Evolutionary conservation across 2,113 vertebrate species (phyloP), one percentile per base, ranked within the genome.

Genomic region (Megaleporinus macrocephalus): DNA sequence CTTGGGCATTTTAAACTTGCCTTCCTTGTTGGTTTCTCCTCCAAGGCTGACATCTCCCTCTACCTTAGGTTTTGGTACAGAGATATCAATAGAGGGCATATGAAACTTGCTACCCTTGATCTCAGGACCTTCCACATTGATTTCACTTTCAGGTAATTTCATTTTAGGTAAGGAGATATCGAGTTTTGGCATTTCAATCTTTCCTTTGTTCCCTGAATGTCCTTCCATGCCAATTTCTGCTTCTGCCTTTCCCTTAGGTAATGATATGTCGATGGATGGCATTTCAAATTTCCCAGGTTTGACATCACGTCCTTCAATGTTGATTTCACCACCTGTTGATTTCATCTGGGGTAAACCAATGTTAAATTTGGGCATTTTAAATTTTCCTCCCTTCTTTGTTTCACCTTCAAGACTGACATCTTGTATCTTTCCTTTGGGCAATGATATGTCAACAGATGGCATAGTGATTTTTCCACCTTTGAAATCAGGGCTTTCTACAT

Each of bases 341-440:
- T 87, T 82, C 36, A 91, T 53, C 76, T 89, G 89, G 0, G 90
- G 89, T 10, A 92, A 70, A 44, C 41, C 41, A 11, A 44, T 29
- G 30, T 89, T 83, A 70, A 79, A 9, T 44, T 44, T 44, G 7
- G 88, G 84, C 62, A 92, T 84, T 30, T 87, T 83, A 1, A 81
- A 80, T 13, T 44, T 75, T 16, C 63, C 15, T 33, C 77, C 84
- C 78, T 84, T 89, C 66, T 82, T 87, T 9, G 11, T 47, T 61
- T 47, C 83, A 12, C 85, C 59, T 33, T 87, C 53, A 29, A 87
- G n/a, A 15, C 78, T 41, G 29, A 81, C 0, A 61, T 86, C 73
- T 4, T 84, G 76, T 55, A 47, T 22, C 63, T 89, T 89, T 0
- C 87, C 86, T 41, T 88, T 78, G 5, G 88, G 89, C 13, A 91